These are phyloP conservation scores for Gymnopithys bicolor DNA, from an alignment of 2,797 vertebrate genomes.

Conservation along the genomic window DNA sequence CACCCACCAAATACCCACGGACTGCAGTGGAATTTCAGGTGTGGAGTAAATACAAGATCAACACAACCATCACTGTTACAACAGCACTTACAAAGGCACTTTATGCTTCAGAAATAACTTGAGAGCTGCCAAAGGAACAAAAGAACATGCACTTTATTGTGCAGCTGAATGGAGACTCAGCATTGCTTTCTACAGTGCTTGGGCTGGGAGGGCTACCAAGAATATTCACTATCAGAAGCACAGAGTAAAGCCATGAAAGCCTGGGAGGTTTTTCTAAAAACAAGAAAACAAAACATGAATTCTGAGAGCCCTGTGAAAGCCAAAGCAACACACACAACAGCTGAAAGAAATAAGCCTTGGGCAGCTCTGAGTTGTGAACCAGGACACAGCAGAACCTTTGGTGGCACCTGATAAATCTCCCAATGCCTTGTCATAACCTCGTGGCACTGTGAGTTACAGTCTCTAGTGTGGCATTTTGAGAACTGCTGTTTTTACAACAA, in stretches of 20 bases:
- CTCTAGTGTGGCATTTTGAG: not conserved
- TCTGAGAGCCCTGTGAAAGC: not conserved
- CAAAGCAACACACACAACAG: not conserved
- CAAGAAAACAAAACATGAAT: not conserved
- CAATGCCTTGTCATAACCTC: not conserved
- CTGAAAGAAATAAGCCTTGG: not conserved
- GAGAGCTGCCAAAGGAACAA: not conserved
- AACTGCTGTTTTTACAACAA: not conserved
- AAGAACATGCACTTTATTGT: fast-evolving
- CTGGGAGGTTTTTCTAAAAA: not conserved
- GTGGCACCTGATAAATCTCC: not conserved
- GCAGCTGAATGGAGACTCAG: not conserved
- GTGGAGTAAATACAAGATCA: not conserved
- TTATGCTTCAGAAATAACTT: not conserved
- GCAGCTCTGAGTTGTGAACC: not conserved
- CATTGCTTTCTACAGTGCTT: fast-evolving
- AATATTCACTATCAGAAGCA: not conserved
- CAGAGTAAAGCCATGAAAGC: not conserved
- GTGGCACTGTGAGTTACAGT: not conserved
- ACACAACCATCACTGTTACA: not conserved
- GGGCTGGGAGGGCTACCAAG: not conserved
- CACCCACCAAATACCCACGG: not conserved
- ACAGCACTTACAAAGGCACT: not conserved
- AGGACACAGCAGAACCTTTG: not conserved
- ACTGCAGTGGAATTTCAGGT: not conserved